These are phyloP conservation scores for Mesoligia furuncula DNA, from an alignment of 2,888 invertebrate genomes.

Conservation along the genomic window DNA sequence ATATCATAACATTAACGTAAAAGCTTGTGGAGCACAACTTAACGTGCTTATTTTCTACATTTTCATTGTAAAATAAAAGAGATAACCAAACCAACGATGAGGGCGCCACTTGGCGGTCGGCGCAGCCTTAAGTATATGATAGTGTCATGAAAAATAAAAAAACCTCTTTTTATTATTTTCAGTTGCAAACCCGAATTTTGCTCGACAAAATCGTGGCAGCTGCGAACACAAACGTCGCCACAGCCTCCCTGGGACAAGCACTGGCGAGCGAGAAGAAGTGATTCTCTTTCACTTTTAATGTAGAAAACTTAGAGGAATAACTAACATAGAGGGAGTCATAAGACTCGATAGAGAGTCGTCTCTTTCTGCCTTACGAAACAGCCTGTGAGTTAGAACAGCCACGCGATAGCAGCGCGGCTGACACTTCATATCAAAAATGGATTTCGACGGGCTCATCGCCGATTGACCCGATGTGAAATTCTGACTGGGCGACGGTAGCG, in stretches of 20 bases:
- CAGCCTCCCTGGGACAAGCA: slow-evolving; percentile 85
- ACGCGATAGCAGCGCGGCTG: too few species aligned
- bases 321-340: slow-evolving; percentile 21
- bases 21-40: too few species aligned
- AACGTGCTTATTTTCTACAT: too few species aligned
- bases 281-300: slow-evolving; percentile 54
- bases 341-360: not conserved
- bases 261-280: slow-evolving; percentile 86
- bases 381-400: not conserved
- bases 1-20: too few species aligned
- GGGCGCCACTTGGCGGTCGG: too few species aligned
- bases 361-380: not conserved
- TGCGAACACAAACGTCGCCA: slow-evolving; percentile 83
- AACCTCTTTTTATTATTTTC: slow-evolving; percentile 36
- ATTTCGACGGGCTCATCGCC: too few species aligned
- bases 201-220: slow-evolving; percentile 85
- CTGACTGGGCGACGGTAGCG: too few species aligned
- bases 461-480: too few species aligned
- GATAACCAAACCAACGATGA: too few species aligned
- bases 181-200: slow-evolving; percentile 83
- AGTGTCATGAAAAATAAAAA: not conserved
- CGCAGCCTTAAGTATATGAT: not conserved
- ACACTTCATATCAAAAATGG: too few species aligned
- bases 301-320: slow-evolving; percentile 38
- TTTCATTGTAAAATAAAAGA: too few species aligned